A percentile compares a stretch with the other conserved stretches of the same genome.
These are phyloP conservation scores for Holacanthella duospinosa DNA, from an alignment of 2,888 invertebrate genomes.

Conservation along the genomic window DNA sequence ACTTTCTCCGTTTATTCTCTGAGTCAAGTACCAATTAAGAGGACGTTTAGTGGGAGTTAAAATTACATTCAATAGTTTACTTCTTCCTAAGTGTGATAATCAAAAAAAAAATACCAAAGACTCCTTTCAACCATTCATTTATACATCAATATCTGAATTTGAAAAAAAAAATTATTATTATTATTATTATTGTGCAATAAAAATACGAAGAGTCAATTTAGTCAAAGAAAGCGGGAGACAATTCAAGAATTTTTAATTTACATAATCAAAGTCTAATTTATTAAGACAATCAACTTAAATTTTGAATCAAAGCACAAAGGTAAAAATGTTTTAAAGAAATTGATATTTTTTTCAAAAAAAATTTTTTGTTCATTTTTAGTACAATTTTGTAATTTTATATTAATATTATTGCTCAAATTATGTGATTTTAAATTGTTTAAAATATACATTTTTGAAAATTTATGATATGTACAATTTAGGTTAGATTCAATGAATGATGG, in stretches of 20 bases:
- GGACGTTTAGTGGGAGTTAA: not conserved
- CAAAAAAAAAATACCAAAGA: conserved; percentile 4
- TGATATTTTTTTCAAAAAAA: too few relatives aligned
- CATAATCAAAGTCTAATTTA: not conserved
- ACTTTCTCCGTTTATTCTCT: not conserved
- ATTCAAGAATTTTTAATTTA: not conserved
- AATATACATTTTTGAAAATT: too few relatives aligned
- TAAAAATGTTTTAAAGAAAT: too few relatives aligned
- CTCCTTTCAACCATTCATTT: not conserved
- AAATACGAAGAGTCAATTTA: not conserved
- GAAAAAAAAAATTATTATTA: not conserved
- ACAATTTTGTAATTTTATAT: too few relatives aligned
- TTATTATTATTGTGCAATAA: conserved; percentile 2
- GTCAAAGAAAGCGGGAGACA: not conserved
- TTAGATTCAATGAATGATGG: too few relatives aligned
- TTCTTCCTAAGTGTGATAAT: not conserved
- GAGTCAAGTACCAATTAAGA: not conserved
- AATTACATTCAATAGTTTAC: conserved; percentile 1
- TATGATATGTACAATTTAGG: too few relatives aligned
- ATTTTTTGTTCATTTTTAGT: too few relatives aligned
- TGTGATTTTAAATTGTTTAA: too few relatives aligned
- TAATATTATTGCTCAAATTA: too few relatives aligned
- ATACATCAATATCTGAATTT: not conserved
- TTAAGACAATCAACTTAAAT: not conserved
- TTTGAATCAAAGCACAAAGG: not conserved